Percentiles rank a stretch among this genome's conserved stretches.
phyloP scores from a whole-genome alignment of 1,140 invertebrate genomes.

The Megalopta genalis region DNA sequence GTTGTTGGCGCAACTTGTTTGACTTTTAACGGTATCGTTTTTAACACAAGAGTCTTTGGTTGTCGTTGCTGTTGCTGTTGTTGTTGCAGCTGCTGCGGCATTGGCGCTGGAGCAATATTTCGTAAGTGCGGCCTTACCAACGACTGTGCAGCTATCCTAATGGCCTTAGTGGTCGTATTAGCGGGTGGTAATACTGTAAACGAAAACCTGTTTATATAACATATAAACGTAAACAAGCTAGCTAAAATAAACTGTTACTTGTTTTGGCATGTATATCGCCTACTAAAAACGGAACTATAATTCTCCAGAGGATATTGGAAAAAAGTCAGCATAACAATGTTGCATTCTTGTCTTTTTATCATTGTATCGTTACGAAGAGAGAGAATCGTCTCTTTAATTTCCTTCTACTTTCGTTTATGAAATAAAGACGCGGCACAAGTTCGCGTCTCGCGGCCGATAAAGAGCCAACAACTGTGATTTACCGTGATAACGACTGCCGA shows the following conservation, averaged over 20 bases:
- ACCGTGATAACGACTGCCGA: constrained; percentile 78
- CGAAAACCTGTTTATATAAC: background rate
- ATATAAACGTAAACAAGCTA: background rate
- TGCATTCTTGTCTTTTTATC: background rate
- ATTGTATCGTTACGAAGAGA: background rate
- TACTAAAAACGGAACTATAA: background rate
- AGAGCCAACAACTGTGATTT: constrained; percentile 45
- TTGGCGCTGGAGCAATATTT: constrained; percentile 67
- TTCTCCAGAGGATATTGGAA: constrained; percentile 17
- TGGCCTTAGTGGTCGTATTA: constrained; percentile 61
- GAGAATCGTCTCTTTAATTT: background rate
- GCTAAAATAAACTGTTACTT: background rate
- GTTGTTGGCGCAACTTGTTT: constrained; percentile 75
- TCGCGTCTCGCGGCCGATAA: no score
- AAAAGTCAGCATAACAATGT: background rate
- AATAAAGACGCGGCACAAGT: no score
- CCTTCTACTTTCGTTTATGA: no score
- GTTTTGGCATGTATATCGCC: background rate
- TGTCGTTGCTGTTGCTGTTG: constrained; percentile 64
- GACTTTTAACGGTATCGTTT: constrained; percentile 76
- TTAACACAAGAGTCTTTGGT: constrained; percentile 75
- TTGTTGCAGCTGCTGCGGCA: constrained; percentile 52
- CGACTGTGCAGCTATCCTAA: constrained; percentile 71
- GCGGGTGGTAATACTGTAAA: constrained; percentile 64
- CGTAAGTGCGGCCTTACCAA: constrained; percentile 71